Evolutionary conservation across 1,140 invertebrate genomes (phyloP).

Genomic region (Papilio polyxenes): DNA sequence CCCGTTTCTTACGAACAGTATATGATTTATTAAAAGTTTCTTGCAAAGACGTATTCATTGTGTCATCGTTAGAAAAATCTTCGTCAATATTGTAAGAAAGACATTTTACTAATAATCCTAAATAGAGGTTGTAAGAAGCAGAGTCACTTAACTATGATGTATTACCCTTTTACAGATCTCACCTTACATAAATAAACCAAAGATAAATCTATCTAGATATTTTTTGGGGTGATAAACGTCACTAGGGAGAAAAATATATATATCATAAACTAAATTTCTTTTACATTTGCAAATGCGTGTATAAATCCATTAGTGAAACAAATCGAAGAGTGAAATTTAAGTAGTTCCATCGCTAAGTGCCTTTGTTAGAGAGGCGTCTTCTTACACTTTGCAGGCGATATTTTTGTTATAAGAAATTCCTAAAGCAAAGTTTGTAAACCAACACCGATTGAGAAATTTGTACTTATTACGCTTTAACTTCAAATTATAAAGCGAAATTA

Average conservation of each 20-base stretch:
- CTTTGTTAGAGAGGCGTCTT: not conserved
- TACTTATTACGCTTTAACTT: not conserved
- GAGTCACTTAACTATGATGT: not conserved
- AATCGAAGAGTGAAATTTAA: not conserved
- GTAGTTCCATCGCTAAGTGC: slow-evolving; percentile 6
- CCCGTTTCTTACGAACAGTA: no score
- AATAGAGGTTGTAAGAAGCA: no score
- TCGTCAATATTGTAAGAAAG: not conserved
- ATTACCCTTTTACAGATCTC: not conserved
- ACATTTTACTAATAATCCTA: no score
- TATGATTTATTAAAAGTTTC: not conserved
- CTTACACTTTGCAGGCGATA: not conserved
- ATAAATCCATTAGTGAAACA: not conserved
- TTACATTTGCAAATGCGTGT: not conserved
- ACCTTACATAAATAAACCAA: not conserved
- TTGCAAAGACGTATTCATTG: not conserved
- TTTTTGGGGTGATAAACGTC: not conserved
- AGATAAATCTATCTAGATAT: not conserved
- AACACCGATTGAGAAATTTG: not conserved
- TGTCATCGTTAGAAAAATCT: not conserved
- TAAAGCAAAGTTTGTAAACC: not conserved
- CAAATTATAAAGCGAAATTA: not conserved
- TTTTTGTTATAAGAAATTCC: not conserved
- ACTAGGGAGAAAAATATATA: not conserved
- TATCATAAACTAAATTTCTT: not conserved